Evolutionary conservation across 2,113 vertebrate genomes (phyloP).

Genomic region (Cephalopterus ornatus): DNA sequence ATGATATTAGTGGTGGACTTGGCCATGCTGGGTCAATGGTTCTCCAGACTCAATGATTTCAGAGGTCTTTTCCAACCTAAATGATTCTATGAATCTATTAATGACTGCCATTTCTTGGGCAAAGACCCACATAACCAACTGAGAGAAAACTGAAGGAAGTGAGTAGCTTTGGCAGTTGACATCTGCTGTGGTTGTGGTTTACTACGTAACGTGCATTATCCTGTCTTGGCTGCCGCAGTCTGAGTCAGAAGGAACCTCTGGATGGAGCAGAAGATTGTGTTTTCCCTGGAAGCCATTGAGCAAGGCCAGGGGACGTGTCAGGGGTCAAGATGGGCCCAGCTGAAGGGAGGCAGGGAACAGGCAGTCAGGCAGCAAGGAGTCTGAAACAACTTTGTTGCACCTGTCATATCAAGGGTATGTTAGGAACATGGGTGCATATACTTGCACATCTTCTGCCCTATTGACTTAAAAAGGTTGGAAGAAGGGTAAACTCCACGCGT

Average conservation of each 20-base stretch:
- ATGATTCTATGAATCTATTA: neutral
- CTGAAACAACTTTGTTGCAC: neutral
- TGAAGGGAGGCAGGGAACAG: neutral
- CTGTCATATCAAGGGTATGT: neutral
- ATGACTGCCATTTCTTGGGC: neutral
- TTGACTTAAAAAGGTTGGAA: neutral
- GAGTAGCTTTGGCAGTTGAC: neutral
- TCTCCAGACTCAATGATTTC: neutral
- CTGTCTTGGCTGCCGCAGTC: neutral
- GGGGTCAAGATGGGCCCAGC: neutral
- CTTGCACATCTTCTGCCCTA: neutral
- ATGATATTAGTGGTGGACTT: neutral
- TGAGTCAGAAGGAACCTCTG: neutral
- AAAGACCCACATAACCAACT: neutral
- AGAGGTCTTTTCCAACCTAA: neutral
- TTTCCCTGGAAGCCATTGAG: neutral
- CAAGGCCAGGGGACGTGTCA: neutral
- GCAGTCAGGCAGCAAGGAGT: neutral
- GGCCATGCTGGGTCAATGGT: neutral
- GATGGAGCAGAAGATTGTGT: neutral
- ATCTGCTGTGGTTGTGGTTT: neutral
- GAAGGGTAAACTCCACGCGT: neutral
- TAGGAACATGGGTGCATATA: neutral
- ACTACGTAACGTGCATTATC: rapidly evolving
- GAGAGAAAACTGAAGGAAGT: neutral